Percentiles rank a stretch among this genome's conserved stretches.
phyloP scores from a whole-genome alignment of 2,113 vertebrate species.

The Circaetus gallicus region DNA sequence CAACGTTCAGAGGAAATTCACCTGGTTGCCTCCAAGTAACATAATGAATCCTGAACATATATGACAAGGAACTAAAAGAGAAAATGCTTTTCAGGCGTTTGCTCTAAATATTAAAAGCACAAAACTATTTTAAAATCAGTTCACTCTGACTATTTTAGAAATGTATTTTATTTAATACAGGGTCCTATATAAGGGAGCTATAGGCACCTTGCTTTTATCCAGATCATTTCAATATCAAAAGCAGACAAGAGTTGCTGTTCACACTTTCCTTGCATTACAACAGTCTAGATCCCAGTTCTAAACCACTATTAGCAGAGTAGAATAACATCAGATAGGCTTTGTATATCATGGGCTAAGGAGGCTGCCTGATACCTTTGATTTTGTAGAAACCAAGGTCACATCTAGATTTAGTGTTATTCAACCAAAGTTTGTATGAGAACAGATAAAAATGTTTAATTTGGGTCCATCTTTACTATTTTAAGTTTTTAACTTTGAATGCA shows the following conservation, averaged over 20 bases:
- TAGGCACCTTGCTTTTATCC: not conserved
- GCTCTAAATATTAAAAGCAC: conserved; percentile 46
- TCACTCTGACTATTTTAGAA: not conserved
- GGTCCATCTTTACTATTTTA: not conserved
- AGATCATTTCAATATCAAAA: conserved; percentile 31
- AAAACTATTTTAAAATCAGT: conserved; percentile 22
- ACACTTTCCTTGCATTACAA: not conserved
- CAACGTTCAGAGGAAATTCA: conserved; percentile 51
- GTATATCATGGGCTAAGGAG: not conserved
- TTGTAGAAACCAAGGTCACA: not conserved
- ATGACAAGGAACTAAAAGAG: conserved; percentile 46
- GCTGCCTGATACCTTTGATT: not conserved
- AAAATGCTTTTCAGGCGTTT: conserved; percentile 39
- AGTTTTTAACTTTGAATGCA: not conserved
- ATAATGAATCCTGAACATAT: conserved; percentile 31
- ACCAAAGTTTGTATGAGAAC: not conserved
- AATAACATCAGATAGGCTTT: not conserved
- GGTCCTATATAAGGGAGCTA: not conserved
- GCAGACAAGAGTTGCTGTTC: not conserved
- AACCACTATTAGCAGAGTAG: not conserved
- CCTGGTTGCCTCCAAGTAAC: conserved; percentile 36
- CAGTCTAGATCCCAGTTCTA: not conserved
- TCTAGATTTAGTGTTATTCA: not conserved
- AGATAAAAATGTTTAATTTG: not conserved
- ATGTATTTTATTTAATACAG: not conserved